Evolutionary conservation across 2,113 vertebrate genomes (phyloP).

Genomic region (Rana temporaria): DNA sequence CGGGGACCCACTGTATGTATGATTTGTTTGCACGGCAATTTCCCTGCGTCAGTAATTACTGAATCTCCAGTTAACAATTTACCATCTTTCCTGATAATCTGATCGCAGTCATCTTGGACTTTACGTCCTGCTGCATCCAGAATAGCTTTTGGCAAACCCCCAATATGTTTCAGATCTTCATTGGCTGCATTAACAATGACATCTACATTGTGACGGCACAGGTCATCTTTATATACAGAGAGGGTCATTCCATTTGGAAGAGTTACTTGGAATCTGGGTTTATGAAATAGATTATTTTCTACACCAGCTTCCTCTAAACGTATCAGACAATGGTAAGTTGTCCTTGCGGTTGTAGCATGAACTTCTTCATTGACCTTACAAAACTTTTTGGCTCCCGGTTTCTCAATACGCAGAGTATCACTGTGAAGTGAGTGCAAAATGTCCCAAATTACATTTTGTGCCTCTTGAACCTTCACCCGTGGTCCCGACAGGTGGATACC

Average conservation of each 20-base stretch:
- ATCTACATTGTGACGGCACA: conserved; percentile 70
- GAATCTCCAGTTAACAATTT: conserved; percentile 62
- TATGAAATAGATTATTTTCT: neutral
- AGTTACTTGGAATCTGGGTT: conserved; percentile 45
- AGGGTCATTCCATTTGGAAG: conserved; percentile 71
- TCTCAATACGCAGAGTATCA: conserved; percentile 64
- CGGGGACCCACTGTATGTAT: conserved; percentile 80
- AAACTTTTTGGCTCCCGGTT: conserved; percentile 74
- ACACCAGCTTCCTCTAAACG: conserved; percentile 66
- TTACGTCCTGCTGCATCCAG: conserved; percentile 74
- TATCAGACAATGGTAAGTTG: conserved; percentile 71
- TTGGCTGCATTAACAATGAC: conserved; percentile 77
- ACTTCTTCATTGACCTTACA: conserved; percentile 70
- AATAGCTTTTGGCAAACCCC: conserved; percentile 72
- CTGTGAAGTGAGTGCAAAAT: conserved; percentile 63
- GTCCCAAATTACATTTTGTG: conserved; percentile 54
- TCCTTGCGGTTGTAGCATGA: conserved; percentile 59
- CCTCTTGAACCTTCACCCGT: conserved; percentile 66
- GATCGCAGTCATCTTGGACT: conserved; percentile 73
- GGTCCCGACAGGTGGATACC: conserved; percentile 75
- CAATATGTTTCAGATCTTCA: conserved; percentile 63
- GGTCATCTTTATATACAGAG: conserved; percentile 70
- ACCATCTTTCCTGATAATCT: conserved; percentile 59
- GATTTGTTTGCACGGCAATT: conserved; percentile 73
- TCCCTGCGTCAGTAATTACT: conserved; percentile 67